These are phyloP conservation scores for Gryllus longicercus DNA, from an alignment of 2,888 invertebrate genomes.

Conservation along the genomic window DNA sequence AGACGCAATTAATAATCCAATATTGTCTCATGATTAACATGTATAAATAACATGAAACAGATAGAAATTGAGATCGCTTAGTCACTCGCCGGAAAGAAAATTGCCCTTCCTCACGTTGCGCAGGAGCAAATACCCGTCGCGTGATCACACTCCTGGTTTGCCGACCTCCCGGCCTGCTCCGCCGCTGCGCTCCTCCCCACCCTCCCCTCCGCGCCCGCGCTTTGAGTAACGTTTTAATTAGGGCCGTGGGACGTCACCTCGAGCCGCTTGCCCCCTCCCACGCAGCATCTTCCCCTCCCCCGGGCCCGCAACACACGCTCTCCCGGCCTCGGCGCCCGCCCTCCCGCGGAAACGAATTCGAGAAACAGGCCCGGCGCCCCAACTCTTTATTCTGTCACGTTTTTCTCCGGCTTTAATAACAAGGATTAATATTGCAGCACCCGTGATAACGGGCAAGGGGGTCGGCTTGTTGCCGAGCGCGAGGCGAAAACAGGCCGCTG, in stretches of 20 bases:
- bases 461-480: not conserved
- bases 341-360: not conserved
- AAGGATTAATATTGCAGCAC: not conserved
- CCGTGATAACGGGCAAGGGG: not conserved
- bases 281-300: not conserved
- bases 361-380: not conserved
- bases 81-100: too few relatives aligned
- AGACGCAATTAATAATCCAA: too few relatives aligned
- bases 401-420: not conserved
- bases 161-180: not conserved
- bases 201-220: not conserved
- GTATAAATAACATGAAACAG: too few relatives aligned
- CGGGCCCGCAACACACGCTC: too few relatives aligned
- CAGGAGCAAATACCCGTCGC: not conserved
- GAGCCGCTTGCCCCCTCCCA: not conserved
- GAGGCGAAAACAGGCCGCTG: too few relatives aligned
- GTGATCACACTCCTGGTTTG: not conserved
- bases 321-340: not conserved
- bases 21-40: too few relatives aligned
- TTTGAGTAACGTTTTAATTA: constrained; percentile 17
- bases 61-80: too few relatives aligned
- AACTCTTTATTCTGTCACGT: not conserved
- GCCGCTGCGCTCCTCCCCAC: not conserved
- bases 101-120: not conserved
- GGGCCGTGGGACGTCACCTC: not conserved